A percentile compares a stretch with the other conserved stretches of the same genome.
phyloP scores from a whole-genome alignment of 1,140 invertebrate genomes.

The Diorhabda sublineata region DNA sequence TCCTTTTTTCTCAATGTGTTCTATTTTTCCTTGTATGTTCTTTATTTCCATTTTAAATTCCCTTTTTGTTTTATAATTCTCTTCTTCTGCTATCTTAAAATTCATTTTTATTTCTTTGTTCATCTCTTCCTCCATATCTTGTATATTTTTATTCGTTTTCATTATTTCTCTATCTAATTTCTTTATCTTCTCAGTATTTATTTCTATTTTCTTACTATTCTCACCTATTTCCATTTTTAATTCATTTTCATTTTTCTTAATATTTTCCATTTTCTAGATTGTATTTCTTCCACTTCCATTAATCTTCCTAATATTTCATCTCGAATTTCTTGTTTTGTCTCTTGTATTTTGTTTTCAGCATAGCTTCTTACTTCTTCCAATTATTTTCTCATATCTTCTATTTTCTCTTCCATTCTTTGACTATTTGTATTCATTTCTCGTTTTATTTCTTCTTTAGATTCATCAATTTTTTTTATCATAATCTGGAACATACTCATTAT shows the following conservation, averaged over 20 bases:
- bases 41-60: not conserved
- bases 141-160: slow-evolving; percentile 2
- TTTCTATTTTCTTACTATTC: not conserved
- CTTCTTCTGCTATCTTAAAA: not conserved
- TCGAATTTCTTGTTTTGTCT: no score
- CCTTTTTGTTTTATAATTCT: not conserved
- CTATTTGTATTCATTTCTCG: no score
- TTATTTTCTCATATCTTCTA: no score
- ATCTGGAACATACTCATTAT: no score
- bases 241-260: not conserved
- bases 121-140: not conserved
- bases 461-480: no score
- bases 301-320: no score
- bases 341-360: no score
- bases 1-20: not conserved
- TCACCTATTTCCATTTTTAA: not conserved
- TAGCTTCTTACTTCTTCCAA: no score
- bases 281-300: no score
- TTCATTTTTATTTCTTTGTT: not conserved
- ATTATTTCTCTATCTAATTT: not conserved
- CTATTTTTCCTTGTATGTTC: not conserved
- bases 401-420: no score
- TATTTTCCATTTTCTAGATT: not conserved
- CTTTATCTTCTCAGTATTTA: not conserved
- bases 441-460: no score